Conservation (phyloP, 2,888 invertebrate genomes). For the Latheticus oryzae region DNA sequence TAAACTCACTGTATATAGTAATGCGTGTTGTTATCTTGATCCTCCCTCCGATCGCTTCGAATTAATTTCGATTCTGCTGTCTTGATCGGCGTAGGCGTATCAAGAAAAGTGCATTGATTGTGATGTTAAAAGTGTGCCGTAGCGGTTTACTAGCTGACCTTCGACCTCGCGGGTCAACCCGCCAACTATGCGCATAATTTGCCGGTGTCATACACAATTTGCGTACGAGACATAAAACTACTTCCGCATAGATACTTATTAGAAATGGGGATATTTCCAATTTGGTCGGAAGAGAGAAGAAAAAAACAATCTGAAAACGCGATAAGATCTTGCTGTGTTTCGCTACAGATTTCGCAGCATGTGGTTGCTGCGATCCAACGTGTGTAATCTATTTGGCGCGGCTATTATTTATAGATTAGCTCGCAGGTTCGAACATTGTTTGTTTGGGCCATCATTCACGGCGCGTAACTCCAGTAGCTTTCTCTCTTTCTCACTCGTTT, state of each 20-base stretch:
- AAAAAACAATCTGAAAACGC: slow-evolving; percentile 26
- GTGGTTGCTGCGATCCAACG: slow-evolving; percentile 39
- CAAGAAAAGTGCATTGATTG: slow-evolving; percentile 38
- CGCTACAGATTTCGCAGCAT: slow-evolving; percentile 47
- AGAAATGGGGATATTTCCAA: slow-evolving; percentile 37
- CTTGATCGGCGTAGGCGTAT: slow-evolving; percentile 28
- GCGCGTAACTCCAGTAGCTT: slow-evolving; percentile 56
- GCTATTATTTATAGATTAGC: slow-evolving; percentile 58
- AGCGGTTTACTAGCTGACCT: slow-evolving; percentile 45
- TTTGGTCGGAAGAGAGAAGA: slow-evolving; percentile 22
- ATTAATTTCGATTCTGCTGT: slow-evolving; percentile 29
- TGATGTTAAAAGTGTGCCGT: slow-evolving; percentile 48
- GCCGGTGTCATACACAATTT: slow-evolving; percentile 41
- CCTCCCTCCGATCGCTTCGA: slow-evolving; percentile 13
- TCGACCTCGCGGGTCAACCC: slow-evolving; percentile 44
- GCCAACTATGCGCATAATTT: slow-evolving; percentile 46
- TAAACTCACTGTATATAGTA: slow-evolving; percentile 53
- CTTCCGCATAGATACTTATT: slow-evolving; percentile 34
- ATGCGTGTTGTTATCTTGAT: slow-evolving; percentile 38
- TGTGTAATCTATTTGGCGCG: slow-evolving; percentile 49
- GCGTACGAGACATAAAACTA: slow-evolving; percentile 21
- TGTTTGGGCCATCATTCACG: slow-evolving; percentile 57
- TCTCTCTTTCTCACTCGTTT: slow-evolving; percentile 26
- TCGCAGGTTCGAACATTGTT: slow-evolving; percentile 52
- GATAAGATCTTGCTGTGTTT: slow-evolving; percentile 40